Evolutionary conservation across 2,888 invertebrate genomes (phyloP).

Genomic region (Tethea ocularis): DNA sequence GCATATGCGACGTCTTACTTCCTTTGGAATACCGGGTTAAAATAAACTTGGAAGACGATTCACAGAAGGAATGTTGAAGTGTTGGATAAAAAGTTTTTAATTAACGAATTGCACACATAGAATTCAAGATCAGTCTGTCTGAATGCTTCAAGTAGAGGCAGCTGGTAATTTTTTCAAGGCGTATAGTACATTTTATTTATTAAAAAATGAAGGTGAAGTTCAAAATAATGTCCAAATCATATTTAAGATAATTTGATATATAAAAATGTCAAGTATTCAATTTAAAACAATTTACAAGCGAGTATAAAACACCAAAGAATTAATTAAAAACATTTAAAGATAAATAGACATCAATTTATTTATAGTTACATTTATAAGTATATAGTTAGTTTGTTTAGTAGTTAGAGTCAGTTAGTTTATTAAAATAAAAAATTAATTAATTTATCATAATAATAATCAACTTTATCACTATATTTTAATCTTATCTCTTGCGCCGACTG

Average conservation of each 20-base stretch:
- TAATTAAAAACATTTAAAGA: background rate
- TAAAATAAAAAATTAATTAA: no score
- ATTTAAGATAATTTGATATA: no score
- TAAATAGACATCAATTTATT: background rate
- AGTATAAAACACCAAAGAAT: background rate
- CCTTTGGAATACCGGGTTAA: constrained; percentile 13
- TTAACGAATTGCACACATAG: constrained; percentile 5
- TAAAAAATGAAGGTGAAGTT: background rate
- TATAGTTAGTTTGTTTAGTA: no score
- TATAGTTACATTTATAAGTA: no score
- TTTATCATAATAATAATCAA: background rate
- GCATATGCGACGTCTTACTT: constrained; percentile 13
- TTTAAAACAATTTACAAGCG: no score
- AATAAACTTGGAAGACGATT: background rate
- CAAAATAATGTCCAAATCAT: no score
- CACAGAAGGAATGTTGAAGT: background rate
- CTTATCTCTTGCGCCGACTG: background rate
- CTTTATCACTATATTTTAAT: background rate
- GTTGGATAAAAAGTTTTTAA: constrained; percentile 8
- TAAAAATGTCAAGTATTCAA: no score
- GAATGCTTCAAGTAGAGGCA: background rate
- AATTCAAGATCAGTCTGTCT: background rate
- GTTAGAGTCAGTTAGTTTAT: no score
- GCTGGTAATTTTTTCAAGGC: no score
- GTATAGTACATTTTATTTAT: background rate